These are phyloP conservation scores for Mixornis gularis DNA, from an alignment of 2,113 vertebrate species.

Conservation along the genomic window DNA sequence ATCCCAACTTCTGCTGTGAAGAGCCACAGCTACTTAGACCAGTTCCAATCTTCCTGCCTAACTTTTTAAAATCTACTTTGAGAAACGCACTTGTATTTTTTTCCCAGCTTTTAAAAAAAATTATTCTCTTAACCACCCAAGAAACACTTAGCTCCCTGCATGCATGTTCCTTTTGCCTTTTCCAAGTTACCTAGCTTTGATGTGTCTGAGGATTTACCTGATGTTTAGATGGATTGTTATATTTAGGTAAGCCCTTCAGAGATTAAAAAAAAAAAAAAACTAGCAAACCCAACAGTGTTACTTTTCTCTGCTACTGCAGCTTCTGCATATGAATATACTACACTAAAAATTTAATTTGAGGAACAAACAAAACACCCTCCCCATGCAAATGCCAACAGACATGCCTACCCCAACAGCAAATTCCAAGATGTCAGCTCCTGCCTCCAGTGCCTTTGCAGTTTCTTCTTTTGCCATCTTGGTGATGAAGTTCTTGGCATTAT, in stretches of 20 bases:
- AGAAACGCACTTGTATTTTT: neutral
- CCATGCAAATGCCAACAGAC: neutral
- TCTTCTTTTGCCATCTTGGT: slow-evolving; percentile 94
- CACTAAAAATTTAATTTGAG: neutral
- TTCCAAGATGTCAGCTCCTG: slow-evolving; percentile 74
- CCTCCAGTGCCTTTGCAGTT: slow-evolving; percentile 76
- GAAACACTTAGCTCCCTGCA: neutral
- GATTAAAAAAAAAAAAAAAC: neutral
- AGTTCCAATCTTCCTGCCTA: neutral
- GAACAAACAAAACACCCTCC: neutral
- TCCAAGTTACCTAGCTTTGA: neutral
- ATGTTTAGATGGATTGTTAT: neutral
- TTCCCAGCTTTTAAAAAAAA: neutral
- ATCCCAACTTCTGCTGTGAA: neutral
- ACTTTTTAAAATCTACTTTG: neutral
- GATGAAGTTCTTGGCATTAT: slow-evolving; percentile 96
- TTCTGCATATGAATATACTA: neutral
- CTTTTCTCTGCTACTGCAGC: neutral
- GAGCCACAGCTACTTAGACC: neutral
- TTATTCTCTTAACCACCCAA: neutral
- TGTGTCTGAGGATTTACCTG: neutral
- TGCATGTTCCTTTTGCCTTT: neutral
- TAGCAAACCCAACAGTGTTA: neutral
- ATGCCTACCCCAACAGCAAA: slow-evolving; percentile 91
- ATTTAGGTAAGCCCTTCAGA: neutral